Conservation (phyloP, 2,888 invertebrate species). For the Drosophila ezoana region DNA sequence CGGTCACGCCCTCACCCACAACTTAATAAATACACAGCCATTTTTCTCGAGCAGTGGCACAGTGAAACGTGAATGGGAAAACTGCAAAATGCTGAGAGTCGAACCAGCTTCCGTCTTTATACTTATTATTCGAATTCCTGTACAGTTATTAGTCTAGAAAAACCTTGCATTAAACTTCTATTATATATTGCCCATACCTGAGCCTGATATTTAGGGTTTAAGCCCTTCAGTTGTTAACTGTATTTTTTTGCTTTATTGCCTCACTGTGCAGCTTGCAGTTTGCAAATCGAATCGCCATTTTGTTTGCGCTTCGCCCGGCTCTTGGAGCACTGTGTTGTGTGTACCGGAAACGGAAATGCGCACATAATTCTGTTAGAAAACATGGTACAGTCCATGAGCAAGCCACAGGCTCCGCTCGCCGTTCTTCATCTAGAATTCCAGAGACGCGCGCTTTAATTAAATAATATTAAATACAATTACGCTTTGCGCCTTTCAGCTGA, state of each 20-base stretch:
- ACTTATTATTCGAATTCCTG: too few species aligned
- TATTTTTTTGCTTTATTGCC: not conserved
- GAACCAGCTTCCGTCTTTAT: too few species aligned
- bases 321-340: conserved; percentile 50
- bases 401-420: not conserved
- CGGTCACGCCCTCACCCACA: conserved; percentile 27
- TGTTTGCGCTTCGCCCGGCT: conserved; percentile 29
- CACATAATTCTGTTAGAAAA: conserved; percentile 68
- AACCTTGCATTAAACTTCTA: too few species aligned
- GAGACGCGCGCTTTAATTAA: conserved; percentile 62
- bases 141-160: too few species aligned
- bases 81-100: too few species aligned
- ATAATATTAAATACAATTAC: conserved; percentile 61
- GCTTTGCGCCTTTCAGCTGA: conserved; percentile 21
- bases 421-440: conserved; percentile 7
- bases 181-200: too few species aligned
- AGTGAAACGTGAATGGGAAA: conserved; percentile 8
- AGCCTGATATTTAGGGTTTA: too few species aligned
- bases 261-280: conserved; percentile 34
- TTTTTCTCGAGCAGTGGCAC: conserved; percentile 26
- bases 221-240: too few species aligned
- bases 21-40: conserved; percentile 48
- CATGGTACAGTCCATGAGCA: conserved; percentile 20
- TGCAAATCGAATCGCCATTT: conserved; percentile 52
- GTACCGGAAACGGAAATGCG: conserved; percentile 72